Evolutionary conservation across 2,113 vertebrate species (phyloP).

Genomic region (Benitochromis conjunctus): DNA sequence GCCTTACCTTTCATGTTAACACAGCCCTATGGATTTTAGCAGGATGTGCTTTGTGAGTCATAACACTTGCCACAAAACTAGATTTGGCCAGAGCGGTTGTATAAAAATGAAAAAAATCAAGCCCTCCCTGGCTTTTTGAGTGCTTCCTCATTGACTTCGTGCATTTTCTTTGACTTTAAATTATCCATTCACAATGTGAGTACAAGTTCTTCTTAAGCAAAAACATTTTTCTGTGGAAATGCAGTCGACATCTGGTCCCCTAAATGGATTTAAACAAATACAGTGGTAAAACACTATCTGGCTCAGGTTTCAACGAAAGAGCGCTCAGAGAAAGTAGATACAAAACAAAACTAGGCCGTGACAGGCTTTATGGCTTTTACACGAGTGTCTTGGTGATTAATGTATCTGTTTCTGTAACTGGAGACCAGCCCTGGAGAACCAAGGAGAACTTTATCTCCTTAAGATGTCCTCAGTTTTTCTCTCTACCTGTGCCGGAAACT

Average conservation of each 20-base stretch:
- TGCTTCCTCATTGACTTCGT: neutral
- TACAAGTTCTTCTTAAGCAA: neutral
- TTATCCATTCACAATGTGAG: neutral
- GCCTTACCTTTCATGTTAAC: constrained; percentile 29
- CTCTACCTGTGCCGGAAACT: constrained; percentile 19
- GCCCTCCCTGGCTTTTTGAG: neutral
- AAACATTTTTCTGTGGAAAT: neutral
- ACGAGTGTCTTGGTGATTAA: neutral
- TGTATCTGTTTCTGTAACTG: neutral
- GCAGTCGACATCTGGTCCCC: constrained; percentile 12
- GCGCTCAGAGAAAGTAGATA: neutral
- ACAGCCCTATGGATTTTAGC: neutral
- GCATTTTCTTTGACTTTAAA: neutral
- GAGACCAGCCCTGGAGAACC: neutral
- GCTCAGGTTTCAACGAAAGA: neutral
- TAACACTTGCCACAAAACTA: constrained; percentile 25
- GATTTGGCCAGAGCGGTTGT: neutral
- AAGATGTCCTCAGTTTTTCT: neutral
- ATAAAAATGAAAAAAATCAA: neutral
- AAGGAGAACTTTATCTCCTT: neutral
- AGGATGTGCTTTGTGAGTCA: neutral
- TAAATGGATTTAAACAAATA: constrained; percentile 24
- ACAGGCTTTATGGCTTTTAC: neutral
- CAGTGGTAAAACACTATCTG: constrained; percentile 28
- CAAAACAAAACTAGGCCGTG: neutral